Evolutionary conservation across 2,888 invertebrate genomes (phyloP).

Genomic region (Adelphocoris suturalis): DNA sequence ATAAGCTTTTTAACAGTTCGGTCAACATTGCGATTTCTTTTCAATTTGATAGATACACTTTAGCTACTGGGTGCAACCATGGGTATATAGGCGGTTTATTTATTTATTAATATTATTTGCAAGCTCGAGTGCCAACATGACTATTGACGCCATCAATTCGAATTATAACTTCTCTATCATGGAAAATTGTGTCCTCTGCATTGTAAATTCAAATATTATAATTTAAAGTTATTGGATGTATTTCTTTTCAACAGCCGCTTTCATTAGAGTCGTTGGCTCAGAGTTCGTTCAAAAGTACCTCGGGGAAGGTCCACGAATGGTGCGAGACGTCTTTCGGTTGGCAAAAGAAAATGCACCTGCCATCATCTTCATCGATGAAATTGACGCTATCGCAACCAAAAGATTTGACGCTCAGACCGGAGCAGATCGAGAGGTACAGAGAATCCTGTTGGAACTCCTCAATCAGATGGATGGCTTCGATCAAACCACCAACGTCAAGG

Average conservation of each 20-base stretch:
- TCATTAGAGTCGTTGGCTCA: conserved; percentile 98
- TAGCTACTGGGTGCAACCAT: too few relatives aligned
- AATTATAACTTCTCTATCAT: too few relatives aligned
- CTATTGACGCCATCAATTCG: too few relatives aligned
- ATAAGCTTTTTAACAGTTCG: too few relatives aligned
- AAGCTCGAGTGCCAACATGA: too few relatives aligned
- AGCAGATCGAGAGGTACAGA: conserved; percentile 98
- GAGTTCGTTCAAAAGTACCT: conserved; percentile 99
- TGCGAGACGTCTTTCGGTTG: conserved; percentile 98
- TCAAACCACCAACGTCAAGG: conserved; percentile 99
- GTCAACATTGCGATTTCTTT: too few relatives aligned
- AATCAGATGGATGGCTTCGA: conserved; percentile 99
- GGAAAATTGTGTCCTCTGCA: too few relatives aligned
- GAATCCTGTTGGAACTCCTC: conserved; percentile 96
- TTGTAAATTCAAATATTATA: too few relatives aligned
- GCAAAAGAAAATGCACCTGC: conserved; percentile 99
- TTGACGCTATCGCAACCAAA: conserved; percentile 99
- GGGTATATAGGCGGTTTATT: too few relatives aligned
- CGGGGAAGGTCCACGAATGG: conserved; percentile 99
- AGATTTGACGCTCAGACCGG: conserved; percentile 98
- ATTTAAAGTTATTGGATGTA: not conserved
- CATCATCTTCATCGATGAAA: conserved; percentile 99
- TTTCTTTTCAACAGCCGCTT: conserved; percentile 86
- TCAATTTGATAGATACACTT: too few relatives aligned
- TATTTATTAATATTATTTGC: too few relatives aligned